Evolutionary conservation across 2,888 invertebrate species (phyloP), one percentile per base, ranked within the genome.

Genomic region (Phyto melanocephala): DNA sequence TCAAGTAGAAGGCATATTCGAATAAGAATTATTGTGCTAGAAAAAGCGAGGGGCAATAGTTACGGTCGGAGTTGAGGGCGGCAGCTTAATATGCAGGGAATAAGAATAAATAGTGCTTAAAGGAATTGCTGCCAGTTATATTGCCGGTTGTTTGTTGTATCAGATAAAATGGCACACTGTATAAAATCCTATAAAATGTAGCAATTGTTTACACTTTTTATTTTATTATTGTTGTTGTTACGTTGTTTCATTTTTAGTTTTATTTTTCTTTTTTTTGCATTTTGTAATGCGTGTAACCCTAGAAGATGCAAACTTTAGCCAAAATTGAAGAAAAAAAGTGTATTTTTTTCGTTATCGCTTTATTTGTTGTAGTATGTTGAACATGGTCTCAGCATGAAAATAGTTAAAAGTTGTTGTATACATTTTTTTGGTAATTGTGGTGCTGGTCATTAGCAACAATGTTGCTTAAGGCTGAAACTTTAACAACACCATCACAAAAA

Each of bases 381-480:
- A 58, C 72, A 80, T 54, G 58, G 24, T 58, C 28, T 67, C 72
- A 67, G 60, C 60, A 74, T 67, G 52, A 20, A 37, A 77, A 77
- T 70, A 70, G 52, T 70, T 70, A 42, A 10, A 35, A 70, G 62
- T 56, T 77, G 62, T 56, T 77, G 70, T 62, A 58, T 68, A 28
- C 28, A n/a, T n/a, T 71, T 52, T 52, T 58, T 52, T 35, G 65
- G 71, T 79, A 79, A 76, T 79, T 82, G 79, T 76, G 82, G 79
- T 79, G 82, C 79, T 82, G 79, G 82, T 82, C 82, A 82, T 82
- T 82, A 82, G 82, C 79, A 82, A 82, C 82, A 82, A 76, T 79
- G 75, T 79, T 82, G 82, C 79, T 71, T 70, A 71, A 45, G 79
- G 82, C 65, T 47, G 60, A 79, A 82, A 77, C 70, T 77, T 77